Conservation (phyloP, 2,797 vertebrate genomes). For the Darevskia nairensis region DNA sequence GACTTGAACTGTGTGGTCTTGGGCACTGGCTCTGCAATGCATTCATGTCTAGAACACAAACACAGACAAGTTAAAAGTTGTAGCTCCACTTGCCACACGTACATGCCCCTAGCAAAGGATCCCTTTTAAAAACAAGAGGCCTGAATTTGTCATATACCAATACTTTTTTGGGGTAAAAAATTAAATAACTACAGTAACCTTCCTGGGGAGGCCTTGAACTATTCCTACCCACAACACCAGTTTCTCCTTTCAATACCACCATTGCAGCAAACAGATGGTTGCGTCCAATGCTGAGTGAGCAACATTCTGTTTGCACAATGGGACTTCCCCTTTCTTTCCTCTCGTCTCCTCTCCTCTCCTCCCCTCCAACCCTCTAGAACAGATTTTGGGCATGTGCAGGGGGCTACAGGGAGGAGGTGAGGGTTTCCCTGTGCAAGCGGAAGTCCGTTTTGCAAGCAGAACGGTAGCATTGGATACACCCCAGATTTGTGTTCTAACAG, state of each 20-base stretch:
- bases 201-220: background rate
- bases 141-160: too few relatives aligned
- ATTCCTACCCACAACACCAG: background rate
- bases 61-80: slow-evolving; percentile 38
- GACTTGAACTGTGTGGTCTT: slow-evolving; percentile 55
- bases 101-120: background rate
- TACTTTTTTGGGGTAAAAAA: background rate
- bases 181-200: background rate
- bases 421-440: too few relatives aligned
- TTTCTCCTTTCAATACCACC: background rate
- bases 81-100: rapidly evolving
- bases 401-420: too few relatives aligned
- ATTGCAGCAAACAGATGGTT: background rate
- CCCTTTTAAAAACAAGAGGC: too few relatives aligned
- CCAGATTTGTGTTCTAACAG: background rate
- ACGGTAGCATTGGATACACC: too few relatives aligned
- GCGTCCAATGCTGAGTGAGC: too few relatives aligned
- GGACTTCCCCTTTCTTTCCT: too few relatives aligned
- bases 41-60: slow-evolving; percentile 79
- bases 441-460: too few relatives aligned
- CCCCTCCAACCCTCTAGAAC: too few relatives aligned
- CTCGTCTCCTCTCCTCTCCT: too few relatives aligned
- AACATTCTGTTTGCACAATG: too few relatives aligned
- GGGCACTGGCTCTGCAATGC: slow-evolving; percentile 55
- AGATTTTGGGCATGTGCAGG: too few relatives aligned